Base-by-base conservation (phyloP, 2,888 invertebrate species). In the Drosophila nigricruria region DNA sequence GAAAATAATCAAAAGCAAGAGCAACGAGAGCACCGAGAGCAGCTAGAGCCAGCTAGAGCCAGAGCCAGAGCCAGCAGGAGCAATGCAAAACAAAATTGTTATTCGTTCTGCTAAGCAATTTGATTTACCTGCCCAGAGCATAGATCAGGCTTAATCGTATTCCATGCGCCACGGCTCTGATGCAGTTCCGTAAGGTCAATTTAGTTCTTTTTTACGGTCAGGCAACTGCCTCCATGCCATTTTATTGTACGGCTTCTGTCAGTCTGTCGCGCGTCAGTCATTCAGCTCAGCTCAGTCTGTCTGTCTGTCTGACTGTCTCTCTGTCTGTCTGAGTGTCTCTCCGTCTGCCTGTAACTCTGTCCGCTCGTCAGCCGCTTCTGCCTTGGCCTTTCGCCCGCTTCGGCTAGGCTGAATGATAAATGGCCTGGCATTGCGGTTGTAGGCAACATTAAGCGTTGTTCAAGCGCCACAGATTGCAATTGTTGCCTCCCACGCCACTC, bases 381-480 rank as follows among this genome's bases (percentile, higher is more conserved):
- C 54, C 54, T 54, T 54, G 40, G 54, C 54, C 53, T 25, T 38
- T 53, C 25, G 53, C 53, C 45, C 60, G 56, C 49, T 75, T 49
- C 65, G 64, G 74, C 73, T 73, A 69, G 61, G 50, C 72, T 81
- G 72, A 81, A 85, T 85, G 85, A 87, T 85, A 85, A 85, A 88
- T 85, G 85, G 88, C 52, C 81, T 81, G 85, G 85, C 82, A 82
- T 81, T 87, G 85, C 81, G 85, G 79, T 87, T 82, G 85, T 79
- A 82, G 85, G 78, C 84, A 84, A 82, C 82, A 81, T 83, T 83
- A 83, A 87, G 84, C 84, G 84, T 66, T 82, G 87, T 82, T 86
- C 82, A 83, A 84, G 75, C 73, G 79, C 81, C 84, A 81, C 84
- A 84, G 84, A 87, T 85, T 85, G 87, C 87, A 84, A 87, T 84